Evolutionary conservation across 2,797 vertebrate genomes (phyloP).

Genomic region (Tokudaia muenninki): DNA sequence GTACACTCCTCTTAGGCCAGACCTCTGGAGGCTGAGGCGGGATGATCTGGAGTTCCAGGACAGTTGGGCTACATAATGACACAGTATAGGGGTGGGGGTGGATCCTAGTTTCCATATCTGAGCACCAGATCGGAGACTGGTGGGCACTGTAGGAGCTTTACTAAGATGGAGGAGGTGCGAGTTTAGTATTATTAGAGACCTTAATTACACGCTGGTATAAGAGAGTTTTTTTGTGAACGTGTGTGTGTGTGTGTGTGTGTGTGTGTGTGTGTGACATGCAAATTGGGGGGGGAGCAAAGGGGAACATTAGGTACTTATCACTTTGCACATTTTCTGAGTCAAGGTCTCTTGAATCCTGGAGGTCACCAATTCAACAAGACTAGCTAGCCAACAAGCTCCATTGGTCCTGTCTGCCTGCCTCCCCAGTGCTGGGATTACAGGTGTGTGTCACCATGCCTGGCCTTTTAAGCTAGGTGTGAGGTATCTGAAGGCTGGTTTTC

Average conservation of each 20-base stretch:
- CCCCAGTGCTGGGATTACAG: background rate
- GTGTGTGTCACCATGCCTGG: background rate
- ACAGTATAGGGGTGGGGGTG: too few relatives aligned
- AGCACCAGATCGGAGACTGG: background rate
- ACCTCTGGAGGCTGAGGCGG: background rate
- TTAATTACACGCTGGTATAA: background rate
- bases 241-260: background rate
- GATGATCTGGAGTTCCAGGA: background rate
- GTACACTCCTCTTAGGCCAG: background rate
- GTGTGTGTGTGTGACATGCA: background rate
- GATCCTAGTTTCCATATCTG: background rate
- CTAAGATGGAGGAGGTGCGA: slow-evolving; percentile 27
- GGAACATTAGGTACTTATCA: background rate
- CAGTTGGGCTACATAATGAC: background rate
- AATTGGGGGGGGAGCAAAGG: background rate
- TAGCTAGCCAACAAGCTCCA: background rate
- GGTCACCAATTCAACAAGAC: background rate
- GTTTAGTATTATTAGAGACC: slow-evolving; percentile 26
- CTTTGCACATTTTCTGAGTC: background rate
- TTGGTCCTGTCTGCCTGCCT: background rate
- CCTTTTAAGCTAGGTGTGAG: background rate
- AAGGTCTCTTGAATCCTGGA: background rate
- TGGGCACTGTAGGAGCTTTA: background rate
- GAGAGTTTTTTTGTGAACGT: too few relatives aligned
- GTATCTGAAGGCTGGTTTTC: background rate